Evolutionary conservation across 2,888 invertebrate genomes (phyloP).

Genomic region (Euzophera pinguis): DNA sequence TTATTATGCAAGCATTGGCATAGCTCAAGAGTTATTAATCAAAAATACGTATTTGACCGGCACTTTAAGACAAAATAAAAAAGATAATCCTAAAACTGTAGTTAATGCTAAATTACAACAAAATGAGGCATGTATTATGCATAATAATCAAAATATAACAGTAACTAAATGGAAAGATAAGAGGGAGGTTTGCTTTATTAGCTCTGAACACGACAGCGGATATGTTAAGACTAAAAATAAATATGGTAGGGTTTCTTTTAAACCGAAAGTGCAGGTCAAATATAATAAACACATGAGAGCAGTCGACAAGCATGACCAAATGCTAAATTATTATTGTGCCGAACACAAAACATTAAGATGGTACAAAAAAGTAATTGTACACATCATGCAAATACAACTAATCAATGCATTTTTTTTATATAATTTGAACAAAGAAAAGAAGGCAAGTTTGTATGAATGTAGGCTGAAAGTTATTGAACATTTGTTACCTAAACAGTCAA

Average conservation of each 20-base stretch:
- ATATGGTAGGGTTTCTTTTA: no score
- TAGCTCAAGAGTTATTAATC: conserved; percentile 22
- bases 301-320: conserved; percentile 19
- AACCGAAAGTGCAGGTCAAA: conserved; percentile 23
- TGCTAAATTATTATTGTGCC: conserved; percentile 22
- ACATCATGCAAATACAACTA: background rate
- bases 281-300: conserved; percentile 27
- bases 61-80: conserved; percentile 24
- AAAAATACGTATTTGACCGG: conserved; percentile 26
- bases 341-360: conserved; percentile 22
- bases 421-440: conserved; percentile 17
- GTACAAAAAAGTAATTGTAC: conserved; percentile 21
- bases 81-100: conserved; percentile 20
- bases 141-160: conserved; percentile 25
- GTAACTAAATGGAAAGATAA: conserved; percentile 28
- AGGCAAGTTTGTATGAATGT: conserved; percentile 8
- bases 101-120: conserved; percentile 8
- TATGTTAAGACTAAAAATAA: conserved; percentile 28
- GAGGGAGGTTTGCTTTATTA: conserved; percentile 25
- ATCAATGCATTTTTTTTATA: conserved; percentile 17
- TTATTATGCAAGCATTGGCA: conserved; percentile 25
- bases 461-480: background rate
- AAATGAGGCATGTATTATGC: conserved; percentile 23
- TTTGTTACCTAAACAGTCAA: background rate
- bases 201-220: conserved; percentile 25